Conservation (phyloP, 2,797 vertebrate species). For the Antennarius maculatus region DNA sequence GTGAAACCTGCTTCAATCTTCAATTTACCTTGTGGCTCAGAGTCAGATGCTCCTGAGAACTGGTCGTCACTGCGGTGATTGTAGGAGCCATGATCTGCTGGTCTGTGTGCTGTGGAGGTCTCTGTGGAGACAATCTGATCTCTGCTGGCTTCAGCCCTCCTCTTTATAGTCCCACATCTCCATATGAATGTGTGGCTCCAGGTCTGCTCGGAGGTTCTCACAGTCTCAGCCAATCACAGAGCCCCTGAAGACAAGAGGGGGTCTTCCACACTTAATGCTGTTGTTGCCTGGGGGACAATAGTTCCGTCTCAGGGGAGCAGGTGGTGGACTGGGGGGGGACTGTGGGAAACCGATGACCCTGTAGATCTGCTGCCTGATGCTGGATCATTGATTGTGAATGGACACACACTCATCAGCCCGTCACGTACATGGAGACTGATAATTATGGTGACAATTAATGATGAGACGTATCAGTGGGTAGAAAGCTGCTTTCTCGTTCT, state of each 20-base stretch:
- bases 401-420: conserved; percentile 14
- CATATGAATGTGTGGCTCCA: conserved; percentile 85
- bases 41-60: conserved; percentile 57
- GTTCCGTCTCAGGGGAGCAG: conserved; percentile 58
- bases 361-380: conserved; percentile 45
- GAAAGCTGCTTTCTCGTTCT: conserved; percentile 64
- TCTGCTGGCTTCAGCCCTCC: conserved; percentile 32
- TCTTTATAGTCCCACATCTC: conserved; percentile 49
- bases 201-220: conserved; percentile 83
- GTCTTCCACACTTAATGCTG: background rate
- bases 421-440: conserved; percentile 21
- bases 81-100: conserved; percentile 62
- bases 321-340: conserved; percentile 49
- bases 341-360: conserved; percentile 63
- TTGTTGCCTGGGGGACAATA: conserved; percentile 41
- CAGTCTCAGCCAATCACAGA: conserved; percentile 86
- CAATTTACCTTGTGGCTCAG: conserved; percentile 2
- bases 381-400: conserved; percentile 57
- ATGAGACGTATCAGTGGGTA: conserved; percentile 36
- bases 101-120: conserved; percentile 60
- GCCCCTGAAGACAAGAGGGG: background rate
- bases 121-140: conserved; percentile 60
- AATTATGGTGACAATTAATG: too few relatives aligned
- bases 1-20: background rate
- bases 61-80: conserved; percentile 50